Conservation (phyloP, 1,140 invertebrate genomes). For the Wasmannia auropunctata region DNA sequence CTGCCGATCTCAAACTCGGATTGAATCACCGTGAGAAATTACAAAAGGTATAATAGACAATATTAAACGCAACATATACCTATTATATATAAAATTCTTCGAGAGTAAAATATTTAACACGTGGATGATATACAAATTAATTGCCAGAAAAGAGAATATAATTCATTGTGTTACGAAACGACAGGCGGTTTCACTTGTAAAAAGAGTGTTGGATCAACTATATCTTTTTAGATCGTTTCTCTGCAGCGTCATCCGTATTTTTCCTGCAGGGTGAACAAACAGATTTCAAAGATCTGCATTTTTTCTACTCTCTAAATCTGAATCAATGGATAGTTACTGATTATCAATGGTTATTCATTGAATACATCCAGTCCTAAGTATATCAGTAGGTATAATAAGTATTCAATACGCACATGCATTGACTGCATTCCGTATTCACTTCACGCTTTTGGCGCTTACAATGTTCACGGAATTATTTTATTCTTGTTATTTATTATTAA, state of each 20-base stretch:
- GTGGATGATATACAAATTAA: background rate
- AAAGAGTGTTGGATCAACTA: background rate
- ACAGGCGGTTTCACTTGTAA: background rate
- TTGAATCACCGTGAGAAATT: conserved; percentile 88
- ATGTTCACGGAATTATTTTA: too few species aligned
- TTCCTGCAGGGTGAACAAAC: background rate
- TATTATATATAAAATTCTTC: background rate
- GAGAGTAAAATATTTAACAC: background rate
- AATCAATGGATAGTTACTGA: too few species aligned
- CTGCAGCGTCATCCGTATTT: background rate
- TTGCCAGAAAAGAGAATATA: background rate
- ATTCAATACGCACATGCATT: too few species aligned
- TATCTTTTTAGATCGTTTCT: background rate
- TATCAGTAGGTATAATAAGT: too few species aligned
- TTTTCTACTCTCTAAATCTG: too few species aligned
- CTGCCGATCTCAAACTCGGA: conserved; percentile 94
- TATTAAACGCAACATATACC: too few species aligned
- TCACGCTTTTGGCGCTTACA: too few species aligned
- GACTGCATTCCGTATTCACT: too few species aligned
- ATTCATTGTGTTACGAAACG: background rate
- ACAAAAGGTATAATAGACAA: conserved; percentile 90
- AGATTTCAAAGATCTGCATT: too few species aligned
- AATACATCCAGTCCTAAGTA: too few species aligned
- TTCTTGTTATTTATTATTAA: too few species aligned
- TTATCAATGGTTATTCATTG: too few species aligned